Conservation (phyloP, 23 tunicate genomes). For the Botrylloides violaceus region DNA sequence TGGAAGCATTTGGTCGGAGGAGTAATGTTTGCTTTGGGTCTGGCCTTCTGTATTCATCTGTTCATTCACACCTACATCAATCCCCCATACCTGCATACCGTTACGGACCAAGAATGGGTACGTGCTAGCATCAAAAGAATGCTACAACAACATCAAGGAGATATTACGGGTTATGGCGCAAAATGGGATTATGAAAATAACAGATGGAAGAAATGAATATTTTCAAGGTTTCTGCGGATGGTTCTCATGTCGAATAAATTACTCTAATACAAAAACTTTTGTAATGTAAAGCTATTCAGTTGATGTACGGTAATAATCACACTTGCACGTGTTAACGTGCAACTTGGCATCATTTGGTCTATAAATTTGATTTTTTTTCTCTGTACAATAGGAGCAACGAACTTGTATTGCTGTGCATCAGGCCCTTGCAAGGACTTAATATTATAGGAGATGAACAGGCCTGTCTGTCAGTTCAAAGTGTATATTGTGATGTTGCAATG, state of each 20-base stretch:
- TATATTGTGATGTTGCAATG: too few relatives aligned
- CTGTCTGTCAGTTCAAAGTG: too few relatives aligned
- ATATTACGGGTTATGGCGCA: slow-evolving; percentile 71
- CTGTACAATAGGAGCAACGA: too few relatives aligned
- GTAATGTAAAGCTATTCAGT: not conserved
- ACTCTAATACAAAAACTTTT: not conserved
- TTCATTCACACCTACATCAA: slow-evolving; percentile 30
- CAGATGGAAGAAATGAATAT: slow-evolving; percentile 72
- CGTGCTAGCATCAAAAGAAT: slow-evolving; percentile 38
- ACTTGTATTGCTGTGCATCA: too few relatives aligned
- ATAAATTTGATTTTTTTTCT: too few relatives aligned
- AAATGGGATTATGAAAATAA: slow-evolving; percentile 95
- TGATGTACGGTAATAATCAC: not conserved
- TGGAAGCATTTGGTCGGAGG: slow-evolving; percentile 58
- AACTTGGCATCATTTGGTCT: too few relatives aligned
- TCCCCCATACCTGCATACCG: slow-evolving; percentile 31
- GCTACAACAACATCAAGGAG: slow-evolving; percentile 40
- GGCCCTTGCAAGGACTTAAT: too few relatives aligned
- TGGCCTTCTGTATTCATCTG: slow-evolving; percentile 22
- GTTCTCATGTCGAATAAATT: not conserved
- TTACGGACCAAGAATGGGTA: slow-evolving; percentile 48
- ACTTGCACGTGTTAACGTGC: too few relatives aligned
- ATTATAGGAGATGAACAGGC: too few relatives aligned
- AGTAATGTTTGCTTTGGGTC: slow-evolving; percentile 8
- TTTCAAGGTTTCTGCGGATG: not conserved